Evolutionary conservation across 1,140 invertebrate species (phyloP), one percentile per base, ranked within the genome.

Genomic region (Listronotus oregonensis): DNA sequence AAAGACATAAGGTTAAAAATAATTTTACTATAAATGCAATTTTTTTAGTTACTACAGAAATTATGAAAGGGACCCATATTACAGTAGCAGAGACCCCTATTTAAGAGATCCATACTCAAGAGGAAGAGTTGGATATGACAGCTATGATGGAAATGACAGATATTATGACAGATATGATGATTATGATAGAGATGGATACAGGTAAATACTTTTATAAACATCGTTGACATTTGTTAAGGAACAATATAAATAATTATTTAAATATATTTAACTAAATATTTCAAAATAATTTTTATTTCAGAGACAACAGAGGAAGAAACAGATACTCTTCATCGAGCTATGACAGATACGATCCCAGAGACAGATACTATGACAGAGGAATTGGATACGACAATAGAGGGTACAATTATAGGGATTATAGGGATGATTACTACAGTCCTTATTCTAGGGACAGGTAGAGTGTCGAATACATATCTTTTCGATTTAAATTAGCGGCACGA

Each of bases 401-500:
- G 2, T 74, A 73, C 18, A 75, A 78, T 49, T 71, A 73, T 55
- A 70, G 72, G 47, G 71, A 71, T 12, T n/a, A n/a, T n/a, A 37
- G 61, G 27, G 44, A 39, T 34, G 12, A 47, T 57, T 58, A 65
- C 32, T 47, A 18, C 52, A 40, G 34, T 14, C 52, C 51, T 46
- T 70, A 67, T 40, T 79, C 78, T 74, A 79, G 73, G 74, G 74
- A 77, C 18, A 66, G 64, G 57, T 60, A 60, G 64, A 78, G 58
- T 61, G 50, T 47, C 44, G 6, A 44, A 40, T 12, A 11, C 55
- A 27, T 54, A 21, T n/a, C n/a, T n/a, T n/a, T n/a, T n/a, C n/a
- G n/a, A n/a, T 12, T 9, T 14, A 47, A 47, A 18, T 18, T 47
- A 12, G 14, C 14, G 40, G 14, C 14, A 14, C 14, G 40, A 42